Evolutionary conservation across 2,888 invertebrate genomes (phyloP), one percentile per base, ranked within the genome.

Genomic region (Dendrolimus pini): DNA sequence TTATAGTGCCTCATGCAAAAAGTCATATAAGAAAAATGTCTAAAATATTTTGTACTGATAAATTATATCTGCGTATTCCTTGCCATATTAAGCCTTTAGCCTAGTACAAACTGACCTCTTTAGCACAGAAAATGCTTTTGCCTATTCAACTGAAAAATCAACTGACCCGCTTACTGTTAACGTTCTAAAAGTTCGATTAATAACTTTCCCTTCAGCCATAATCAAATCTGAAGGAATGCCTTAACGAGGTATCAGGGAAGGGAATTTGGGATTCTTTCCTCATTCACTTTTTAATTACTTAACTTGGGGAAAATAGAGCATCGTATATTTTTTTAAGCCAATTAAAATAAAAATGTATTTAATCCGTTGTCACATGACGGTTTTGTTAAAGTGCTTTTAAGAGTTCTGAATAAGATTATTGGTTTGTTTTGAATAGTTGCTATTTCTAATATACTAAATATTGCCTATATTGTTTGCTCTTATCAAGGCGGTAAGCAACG

Each of bases 131-230:
- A 47, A 47, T 47, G 47, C 3, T 10, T 10, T 47, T 47, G 47
- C 47, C 12, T 47, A 47, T 47, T 47, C 47, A 47, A 47, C 47
- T 47, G 47, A 42, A 13, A 59, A 58, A 62, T 60, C 56, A 9
- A 47, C 9, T 47, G 47, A 47, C 47, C 47, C 47, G 3, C 6
- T 47, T 47, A 47, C 47, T 47, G 47, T 61, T 65, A 69, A 63
- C 66, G 65, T 70, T 75, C 76, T 68, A 77, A 76, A 83, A 83
- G 74, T 78, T 76, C 77, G 77, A 82, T 80, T 83, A 79, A 80
- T 82, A 81, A 81, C 73, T 74, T 72, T 65, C 69, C 73, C 75
- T 62, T 67, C 78, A 47, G 47, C 6, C 73, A 76, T 73, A 79
- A 79, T 80, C 70, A 74, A 83, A 81, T 82, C 72, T 72, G 68